Evolutionary conservation across 1,140 invertebrate species (phyloP), one percentile per base, ranked within the genome.

Genomic region (Drosophila tani): DNA sequence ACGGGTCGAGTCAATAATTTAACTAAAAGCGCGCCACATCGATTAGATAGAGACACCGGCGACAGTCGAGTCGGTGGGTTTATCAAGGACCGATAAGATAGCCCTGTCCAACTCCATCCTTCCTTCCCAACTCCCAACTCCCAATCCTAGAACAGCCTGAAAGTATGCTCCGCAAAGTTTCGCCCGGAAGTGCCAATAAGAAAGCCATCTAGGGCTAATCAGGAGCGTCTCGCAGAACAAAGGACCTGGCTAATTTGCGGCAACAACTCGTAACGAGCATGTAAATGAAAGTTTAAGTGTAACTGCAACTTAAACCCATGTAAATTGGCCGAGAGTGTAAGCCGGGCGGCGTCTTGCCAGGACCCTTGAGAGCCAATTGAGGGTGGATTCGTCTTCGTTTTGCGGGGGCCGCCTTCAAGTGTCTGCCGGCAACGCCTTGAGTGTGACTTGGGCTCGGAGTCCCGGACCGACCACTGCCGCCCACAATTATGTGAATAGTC

Each of bases 401-500:
- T 80, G 51, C 35, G 27, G 14, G 45, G 11, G 45, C 55, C 58
- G 45, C 51, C 49, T 82, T 84, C 68, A 85, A 90, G 85, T 90
- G 85, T 76, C 86, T 86, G 75, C 65, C 82, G 49, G 69, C 82
- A 85, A 90, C 86, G 85, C 85, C 85, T 90, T 91, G 79, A 86
- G 85, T 90, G 86, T 90, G 85, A 90, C 86, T 88, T 83, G 66
- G 69, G 75, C 14, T 21, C 35, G 27, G 32, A 24, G 15, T 46
- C 19, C 49, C 57, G 47, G 65, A 38, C 45, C 55, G 35, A 24
- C 29, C 50, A 19, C 53, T 66, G 66, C 67, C 67, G 66, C 75
- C 84, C 82, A 55, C 75, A 90, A 88, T 88, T 88, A 88, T 88
- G 84, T 88, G 85, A 88, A 88, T 88, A 90, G 84, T 66, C 69